A percentile compares a stretch with the other conserved stretches of the same genome.
Evolutionary conservation across 2,113 vertebrate species (phyloP).

Genomic region (Hassar affinis): DNA sequence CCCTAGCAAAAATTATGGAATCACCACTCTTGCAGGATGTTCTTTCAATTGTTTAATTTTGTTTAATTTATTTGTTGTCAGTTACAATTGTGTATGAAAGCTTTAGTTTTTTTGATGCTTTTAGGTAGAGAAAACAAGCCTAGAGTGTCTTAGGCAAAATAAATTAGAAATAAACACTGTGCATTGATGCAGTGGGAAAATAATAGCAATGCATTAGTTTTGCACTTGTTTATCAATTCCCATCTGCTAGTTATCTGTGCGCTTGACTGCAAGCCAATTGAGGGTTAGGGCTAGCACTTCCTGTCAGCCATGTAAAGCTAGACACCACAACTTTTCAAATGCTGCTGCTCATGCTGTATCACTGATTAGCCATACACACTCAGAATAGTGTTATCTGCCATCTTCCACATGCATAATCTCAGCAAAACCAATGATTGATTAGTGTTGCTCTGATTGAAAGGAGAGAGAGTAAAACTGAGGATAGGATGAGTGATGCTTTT

Average conservation of each 20-base stretch:
- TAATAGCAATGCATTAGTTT: too few relatives aligned
- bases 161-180: too few relatives aligned
- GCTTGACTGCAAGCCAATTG: neutral
- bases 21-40: too few relatives aligned
- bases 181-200: too few relatives aligned
- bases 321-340: neutral
- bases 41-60: too few relatives aligned
- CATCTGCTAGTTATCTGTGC: neutral
- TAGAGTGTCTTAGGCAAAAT: too few relatives aligned
- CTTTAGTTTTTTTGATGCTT: too few relatives aligned
- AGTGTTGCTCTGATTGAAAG: neutral
- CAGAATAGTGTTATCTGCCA: neutral
- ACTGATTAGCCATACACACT: neutral
- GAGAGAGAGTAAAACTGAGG: neutral
- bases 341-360: neutral
- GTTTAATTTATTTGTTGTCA: too few relatives aligned
- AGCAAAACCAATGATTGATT: neutral
- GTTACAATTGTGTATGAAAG: too few relatives aligned
- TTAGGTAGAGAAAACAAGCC: too few relatives aligned
- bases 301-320: neutral
- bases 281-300: neutral
- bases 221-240: neutral
- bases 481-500: neutral
- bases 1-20: too few relatives aligned
- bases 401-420: neutral